Conservation (phyloP, 2,113 vertebrate genomes). For the Salvelinus sp. region DNA sequence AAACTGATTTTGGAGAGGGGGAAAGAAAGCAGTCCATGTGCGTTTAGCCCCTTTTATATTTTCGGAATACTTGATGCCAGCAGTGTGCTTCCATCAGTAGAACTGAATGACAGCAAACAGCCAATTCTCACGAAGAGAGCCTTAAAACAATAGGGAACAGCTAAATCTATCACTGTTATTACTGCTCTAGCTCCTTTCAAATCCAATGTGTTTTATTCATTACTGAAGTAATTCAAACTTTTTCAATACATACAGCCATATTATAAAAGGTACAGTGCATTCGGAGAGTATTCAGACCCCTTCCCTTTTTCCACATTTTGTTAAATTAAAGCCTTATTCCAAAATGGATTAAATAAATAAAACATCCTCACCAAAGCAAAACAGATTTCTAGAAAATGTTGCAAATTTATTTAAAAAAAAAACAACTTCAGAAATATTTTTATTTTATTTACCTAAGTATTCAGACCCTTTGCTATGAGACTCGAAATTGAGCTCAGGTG, state of each 20-base stretch:
- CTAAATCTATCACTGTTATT: conserved; percentile 62
- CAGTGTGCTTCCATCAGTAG: conserved; percentile 27
- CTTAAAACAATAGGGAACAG: conserved; percentile 66
- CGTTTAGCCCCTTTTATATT: conserved; percentile 3
- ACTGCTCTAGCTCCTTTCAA: conserved; percentile 73
- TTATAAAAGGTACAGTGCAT: conserved; percentile 69
- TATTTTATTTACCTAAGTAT: too few species aligned
- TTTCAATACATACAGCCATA: conserved; percentile 80
- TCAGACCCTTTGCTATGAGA: too few species aligned
- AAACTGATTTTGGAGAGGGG: conserved; percentile 20
- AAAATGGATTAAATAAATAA: too few species aligned
- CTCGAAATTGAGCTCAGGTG: too few species aligned
- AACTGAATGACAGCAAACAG: conserved; percentile 41
- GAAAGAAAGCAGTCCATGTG: conserved; percentile 5
- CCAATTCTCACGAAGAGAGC: conserved; percentile 66
- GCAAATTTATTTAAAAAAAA: too few species aligned
- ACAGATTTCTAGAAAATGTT: too few species aligned
- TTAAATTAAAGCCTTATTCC: too few species aligned
- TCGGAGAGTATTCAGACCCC: too few species aligned
- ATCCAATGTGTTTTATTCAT: conserved; percentile 75
- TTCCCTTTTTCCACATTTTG: too few species aligned
- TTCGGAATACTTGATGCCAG: conserved; percentile 19
- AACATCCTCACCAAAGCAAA: too few species aligned
- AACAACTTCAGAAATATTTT: too few species aligned
- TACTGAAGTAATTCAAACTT: conserved; percentile 63